phyloP scores from a whole-genome alignment of 92 coral and sea anemone species.

The Scolanthus callimorphus region DNA sequence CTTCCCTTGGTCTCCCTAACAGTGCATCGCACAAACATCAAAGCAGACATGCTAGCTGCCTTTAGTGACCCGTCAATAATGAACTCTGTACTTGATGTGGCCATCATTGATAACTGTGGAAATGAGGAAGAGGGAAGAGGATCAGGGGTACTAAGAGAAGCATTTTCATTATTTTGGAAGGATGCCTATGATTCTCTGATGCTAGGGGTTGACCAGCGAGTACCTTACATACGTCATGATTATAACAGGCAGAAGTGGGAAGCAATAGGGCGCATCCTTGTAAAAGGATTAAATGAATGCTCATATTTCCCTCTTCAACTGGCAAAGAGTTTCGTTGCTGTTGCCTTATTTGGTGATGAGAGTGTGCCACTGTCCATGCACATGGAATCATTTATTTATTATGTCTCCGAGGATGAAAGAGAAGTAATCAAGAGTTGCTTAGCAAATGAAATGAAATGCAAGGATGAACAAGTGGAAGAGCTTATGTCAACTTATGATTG shows the following conservation, averaged over 20 bases:
- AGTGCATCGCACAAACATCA: too few relatives aligned
- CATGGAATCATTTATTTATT: conserved; percentile 29
- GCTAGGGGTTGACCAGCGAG: too few relatives aligned
- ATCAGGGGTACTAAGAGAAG: background rate
- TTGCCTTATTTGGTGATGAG: conserved; percentile 25
- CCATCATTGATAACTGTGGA: background rate
- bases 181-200: too few relatives aligned
- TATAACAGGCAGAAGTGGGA: conserved; percentile 23
- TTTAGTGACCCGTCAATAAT: background rate
- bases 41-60: background rate
- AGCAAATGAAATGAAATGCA: conserved; percentile 20
- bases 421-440: conserved; percentile 25
- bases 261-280: conserved; percentile 16
- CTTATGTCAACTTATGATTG: conserved; percentile 32
- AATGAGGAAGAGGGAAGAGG: conserved; percentile 1
- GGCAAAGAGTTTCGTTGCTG: conserved; percentile 27
- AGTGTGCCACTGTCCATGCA: conserved; percentile 2
- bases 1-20: too few relatives aligned
- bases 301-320: conserved; percentile 15
- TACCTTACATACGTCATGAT: conserved; percentile 32
- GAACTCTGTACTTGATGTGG: background rate
- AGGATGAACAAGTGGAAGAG: conserved; percentile 33
- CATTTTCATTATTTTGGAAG: background rate
- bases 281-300: conserved; percentile 4
- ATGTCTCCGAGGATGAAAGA: conserved; percentile 33